Conservation (phyloP, 2,797 vertebrate genomes). For the Falco biarmicus region DNA sequence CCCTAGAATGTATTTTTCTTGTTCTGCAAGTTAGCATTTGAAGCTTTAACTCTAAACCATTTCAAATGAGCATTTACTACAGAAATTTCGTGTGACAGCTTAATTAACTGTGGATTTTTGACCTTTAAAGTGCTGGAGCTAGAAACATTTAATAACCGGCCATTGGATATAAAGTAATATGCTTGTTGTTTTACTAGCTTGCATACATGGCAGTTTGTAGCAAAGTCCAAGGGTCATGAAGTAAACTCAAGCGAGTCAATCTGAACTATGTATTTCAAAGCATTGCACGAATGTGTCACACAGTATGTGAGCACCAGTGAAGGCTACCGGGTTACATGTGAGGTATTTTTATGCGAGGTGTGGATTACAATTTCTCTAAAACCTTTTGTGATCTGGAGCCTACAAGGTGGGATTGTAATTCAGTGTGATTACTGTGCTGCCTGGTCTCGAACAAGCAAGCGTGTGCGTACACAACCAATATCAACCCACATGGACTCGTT, state of each 20-base stretch:
- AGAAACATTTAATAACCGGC: conserved; percentile 36
- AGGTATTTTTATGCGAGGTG: background rate
- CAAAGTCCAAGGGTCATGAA: conserved; percentile 70
- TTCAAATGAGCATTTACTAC: conserved; percentile 10
- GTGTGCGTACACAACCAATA: background rate
- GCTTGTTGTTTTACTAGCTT: conserved; percentile 42
- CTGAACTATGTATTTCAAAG: conserved; percentile 31
- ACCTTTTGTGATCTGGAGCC: background rate
- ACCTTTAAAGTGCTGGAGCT: conserved; percentile 57
- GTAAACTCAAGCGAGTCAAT: background rate
- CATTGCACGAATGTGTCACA: background rate
- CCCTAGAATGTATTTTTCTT: conserved; percentile 26
- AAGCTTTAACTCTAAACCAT: conserved; percentile 21
- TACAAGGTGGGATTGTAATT: background rate
- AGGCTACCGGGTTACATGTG: background rate
- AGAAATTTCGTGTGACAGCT: conserved; percentile 35
- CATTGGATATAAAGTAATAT: conserved; percentile 46
- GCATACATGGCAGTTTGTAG: conserved; percentile 54
- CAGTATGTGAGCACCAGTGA: background rate
- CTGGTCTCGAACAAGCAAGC: background rate
- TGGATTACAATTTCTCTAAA: background rate
- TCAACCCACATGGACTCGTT: background rate
- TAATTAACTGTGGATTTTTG: conserved; percentile 66
- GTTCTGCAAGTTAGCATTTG: conserved; percentile 20
- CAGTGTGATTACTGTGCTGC: background rate